Base-by-base conservation (phyloP, 1,140 invertebrate species). In the Lethrus apterus region DNA sequence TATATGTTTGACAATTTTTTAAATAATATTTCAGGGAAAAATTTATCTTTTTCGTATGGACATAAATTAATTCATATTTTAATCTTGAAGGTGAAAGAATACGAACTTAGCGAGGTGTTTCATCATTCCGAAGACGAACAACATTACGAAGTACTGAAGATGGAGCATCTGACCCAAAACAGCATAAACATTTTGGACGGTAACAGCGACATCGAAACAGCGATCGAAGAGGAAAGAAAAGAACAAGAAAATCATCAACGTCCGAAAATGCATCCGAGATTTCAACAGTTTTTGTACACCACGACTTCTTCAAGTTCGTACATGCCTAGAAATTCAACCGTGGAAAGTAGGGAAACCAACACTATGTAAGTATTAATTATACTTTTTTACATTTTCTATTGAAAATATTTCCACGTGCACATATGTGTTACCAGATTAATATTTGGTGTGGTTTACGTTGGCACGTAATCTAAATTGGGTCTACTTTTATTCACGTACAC, bases 31-130 rank as follows among this genome's bases (percentile, higher is more conserved):
- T 7, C 24, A 29, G n/a, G n/a, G n/a, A 40, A 21, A 24, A 33
- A 33, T 10, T 5, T 4, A 5, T 10, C 31, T 10, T 33, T 33
- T 33, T 33, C 14, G 4, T 33, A 33, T 33, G 14, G n/a, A n/a
- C n/a, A n/a, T n/a, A n/a, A n/a, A n/a, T n/a, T n/a, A n/a, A 33
- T 33, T 33, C 8, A 8, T 41, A 13, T 21, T 10, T 41, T 4
- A 4, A n/a, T 4, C 3, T n/a, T 41, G 9, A 8, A 91, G 88
- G 69, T 88, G 43, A 84, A 83, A 58, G 86, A 89, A 70, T 91
- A 90, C 70, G 86, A 88, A 65, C 68, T 90, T 51, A 85, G 83
- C 51, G 84, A 89, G 70, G 84, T 85, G 46, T 89, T 89, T 66
- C 84, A 89, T 68, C 80, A 83, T 55, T 67, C 71, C 45, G 83